These are phyloP conservation scores for Podilymbus podiceps DNA, from an alignment of 2,113 vertebrate genomes.

Conservation along the genomic window DNA sequence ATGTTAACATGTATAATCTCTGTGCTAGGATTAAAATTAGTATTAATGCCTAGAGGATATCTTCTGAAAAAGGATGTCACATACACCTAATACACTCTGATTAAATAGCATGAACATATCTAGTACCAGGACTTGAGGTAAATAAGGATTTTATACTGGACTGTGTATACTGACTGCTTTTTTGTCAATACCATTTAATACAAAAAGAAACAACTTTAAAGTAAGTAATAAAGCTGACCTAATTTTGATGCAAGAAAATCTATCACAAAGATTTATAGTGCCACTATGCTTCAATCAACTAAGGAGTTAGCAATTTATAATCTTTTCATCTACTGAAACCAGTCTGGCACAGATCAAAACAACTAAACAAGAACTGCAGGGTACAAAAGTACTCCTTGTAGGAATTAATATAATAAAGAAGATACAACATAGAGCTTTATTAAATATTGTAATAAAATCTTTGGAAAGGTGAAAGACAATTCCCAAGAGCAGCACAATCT, in stretches of 20 bases:
- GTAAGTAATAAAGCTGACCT: slow-evolving; percentile 2
- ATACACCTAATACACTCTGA: neutral
- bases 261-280: neutral
- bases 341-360: neutral
- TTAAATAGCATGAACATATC: neutral
- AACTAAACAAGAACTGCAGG: neutral
- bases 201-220: neutral
- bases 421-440: neutral
- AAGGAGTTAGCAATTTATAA: slow-evolving; percentile 19
- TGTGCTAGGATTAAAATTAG: neutral
- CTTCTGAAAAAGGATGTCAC: neutral
- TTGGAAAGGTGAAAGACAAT: neutral
- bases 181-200: slow-evolving; percentile 1
- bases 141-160: neutral
- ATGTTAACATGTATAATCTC: neutral
- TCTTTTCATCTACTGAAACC: slow-evolving; percentile 36
- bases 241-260: slow-evolving; percentile 37
- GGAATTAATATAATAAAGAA: neutral
- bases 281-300: neutral
- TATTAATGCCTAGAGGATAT: neutral
- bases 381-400: neutral
- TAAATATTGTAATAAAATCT: neutral
- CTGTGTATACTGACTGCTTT: neutral
- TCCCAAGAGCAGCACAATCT: neutral
- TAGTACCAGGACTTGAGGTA: neutral